Evolutionary conservation across 2,888 invertebrate species (phyloP).

Genomic region (Hirudinaria manillensis): DNA sequence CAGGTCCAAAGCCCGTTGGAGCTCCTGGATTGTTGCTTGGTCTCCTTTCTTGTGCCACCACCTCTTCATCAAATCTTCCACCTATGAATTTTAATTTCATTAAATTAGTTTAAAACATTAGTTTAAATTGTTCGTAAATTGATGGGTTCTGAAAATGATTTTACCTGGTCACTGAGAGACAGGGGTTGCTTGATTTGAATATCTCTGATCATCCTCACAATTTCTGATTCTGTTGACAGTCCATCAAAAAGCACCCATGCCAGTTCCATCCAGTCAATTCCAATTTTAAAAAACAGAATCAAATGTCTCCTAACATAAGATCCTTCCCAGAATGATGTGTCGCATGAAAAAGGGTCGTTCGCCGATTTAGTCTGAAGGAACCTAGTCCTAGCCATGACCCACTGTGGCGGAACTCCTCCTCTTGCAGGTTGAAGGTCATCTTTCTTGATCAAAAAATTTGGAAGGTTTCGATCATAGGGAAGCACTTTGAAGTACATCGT

Average conservation of each 20-base stretch:
- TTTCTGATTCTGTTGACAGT: conserved; percentile 38
- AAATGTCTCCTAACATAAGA: conserved; percentile 29
- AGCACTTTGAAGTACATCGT: conserved; percentile 41
- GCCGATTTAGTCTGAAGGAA: conserved; percentile 29
- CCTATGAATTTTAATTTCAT: conserved; percentile 29
- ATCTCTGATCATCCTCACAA: conserved; percentile 39
- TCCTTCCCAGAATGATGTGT: background rate
- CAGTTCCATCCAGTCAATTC: conserved; percentile 41
- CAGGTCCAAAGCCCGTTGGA: conserved; percentile 40
- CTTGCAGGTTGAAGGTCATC: conserved; percentile 23
- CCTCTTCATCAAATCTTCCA: conserved; percentile 41
- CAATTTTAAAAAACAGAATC: conserved; percentile 41
- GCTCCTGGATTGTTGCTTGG: conserved; percentile 40
- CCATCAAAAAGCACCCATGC: conserved; percentile 41
- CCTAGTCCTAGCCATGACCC: conserved; percentile 41
- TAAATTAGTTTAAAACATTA: background rate
- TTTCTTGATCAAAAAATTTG: conserved; percentile 18
- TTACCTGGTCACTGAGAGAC: conserved; percentile 37
- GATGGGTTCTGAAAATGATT: too few relatives aligned
- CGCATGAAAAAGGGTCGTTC: background rate
- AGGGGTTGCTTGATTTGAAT: conserved; percentile 40
- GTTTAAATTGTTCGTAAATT: background rate
- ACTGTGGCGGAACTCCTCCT: conserved; percentile 38
- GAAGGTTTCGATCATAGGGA: conserved; percentile 35
- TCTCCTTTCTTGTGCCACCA: conserved; percentile 41